Evolutionary conservation across 2,888 invertebrate genomes (phyloP).

Genomic region (Meganola albula): DNA sequence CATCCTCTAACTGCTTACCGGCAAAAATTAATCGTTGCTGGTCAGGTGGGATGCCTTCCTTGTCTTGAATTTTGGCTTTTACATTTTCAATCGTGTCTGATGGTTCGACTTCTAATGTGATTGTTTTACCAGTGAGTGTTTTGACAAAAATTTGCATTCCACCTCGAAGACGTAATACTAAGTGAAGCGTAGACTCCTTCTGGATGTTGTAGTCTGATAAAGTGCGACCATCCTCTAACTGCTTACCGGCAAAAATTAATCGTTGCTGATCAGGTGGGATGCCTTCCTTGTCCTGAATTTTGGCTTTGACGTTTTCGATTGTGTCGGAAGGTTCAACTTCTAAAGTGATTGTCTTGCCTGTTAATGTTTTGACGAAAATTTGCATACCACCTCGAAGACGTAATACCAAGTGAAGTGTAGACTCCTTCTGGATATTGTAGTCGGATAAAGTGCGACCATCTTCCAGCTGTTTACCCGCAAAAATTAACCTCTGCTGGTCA

Average conservation of each 20-base stretch:
- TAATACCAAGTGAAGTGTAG: conserved; percentile 27
- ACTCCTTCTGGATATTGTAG: conserved; percentile 36
- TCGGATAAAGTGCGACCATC: conserved; percentile 34
- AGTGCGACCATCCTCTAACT: conserved; percentile 34
- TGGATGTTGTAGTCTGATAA: conserved; percentile 35
- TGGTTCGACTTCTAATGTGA: conserved; percentile 30
- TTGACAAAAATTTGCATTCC: conserved; percentile 40
- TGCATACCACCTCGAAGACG: conserved; percentile 37
- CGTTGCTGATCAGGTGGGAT: conserved; percentile 37
- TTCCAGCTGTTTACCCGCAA: conserved; percentile 35
- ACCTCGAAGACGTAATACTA: conserved; percentile 32
- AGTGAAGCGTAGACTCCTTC: conserved; percentile 33
- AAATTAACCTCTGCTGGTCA: conserved; percentile 34
- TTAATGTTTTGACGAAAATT: conserved; percentile 32
- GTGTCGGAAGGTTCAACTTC: conserved; percentile 35
- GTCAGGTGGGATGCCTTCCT: conserved; percentile 35
- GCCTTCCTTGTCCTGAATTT: conserved; percentile 37
- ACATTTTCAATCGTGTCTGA: conserved; percentile 38
- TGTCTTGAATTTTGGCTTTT: conserved; percentile 35
- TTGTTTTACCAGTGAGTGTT: conserved; percentile 34
- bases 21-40: conserved; percentile 35
- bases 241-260: conserved; percentile 35
- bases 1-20: conserved; percentile 34
- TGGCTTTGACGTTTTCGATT: conserved; percentile 35
- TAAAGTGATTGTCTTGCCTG: conserved; percentile 32